phyloP scores from a whole-genome alignment of 1,140 invertebrate species.

The Spodoptera frugiperda region DNA sequence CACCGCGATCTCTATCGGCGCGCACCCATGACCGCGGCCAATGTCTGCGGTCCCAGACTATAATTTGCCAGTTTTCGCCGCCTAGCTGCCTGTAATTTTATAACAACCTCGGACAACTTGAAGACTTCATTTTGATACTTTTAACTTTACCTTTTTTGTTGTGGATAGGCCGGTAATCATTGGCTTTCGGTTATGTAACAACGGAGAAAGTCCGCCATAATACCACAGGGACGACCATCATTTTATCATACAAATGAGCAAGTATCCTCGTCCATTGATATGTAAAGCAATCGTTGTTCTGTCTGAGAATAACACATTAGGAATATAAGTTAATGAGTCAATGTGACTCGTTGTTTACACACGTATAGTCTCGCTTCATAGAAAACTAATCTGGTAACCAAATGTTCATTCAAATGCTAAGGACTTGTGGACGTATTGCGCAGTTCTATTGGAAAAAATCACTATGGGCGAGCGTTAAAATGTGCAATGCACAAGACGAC shows the following conservation, averaged over 20 bases:
- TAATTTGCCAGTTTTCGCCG: slow-evolving; percentile 79
- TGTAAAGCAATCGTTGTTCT: slow-evolving; percentile 56
- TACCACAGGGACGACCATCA: slow-evolving; percentile 25
- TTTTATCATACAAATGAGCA: slow-evolving; percentile 45
- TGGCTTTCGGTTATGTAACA: slow-evolving; percentile 55
- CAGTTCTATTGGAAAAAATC: slow-evolving; percentile 75
- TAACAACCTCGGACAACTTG: slow-evolving; percentile 63
- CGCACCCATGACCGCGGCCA: slow-evolving; percentile 55
- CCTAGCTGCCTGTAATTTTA: slow-evolving; percentile 76
- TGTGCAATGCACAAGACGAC: slow-evolving; percentile 81
- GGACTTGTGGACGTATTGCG: slow-evolving; percentile 70
- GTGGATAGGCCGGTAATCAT: slow-evolving; percentile 51
- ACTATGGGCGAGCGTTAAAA: slow-evolving; percentile 72
- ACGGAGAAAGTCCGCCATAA: slow-evolving; percentile 43
- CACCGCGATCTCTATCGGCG: slow-evolving; percentile 65
- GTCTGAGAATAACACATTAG: slow-evolving; percentile 48
- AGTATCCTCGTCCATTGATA: slow-evolving; percentile 52
- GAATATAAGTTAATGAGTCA: slow-evolving; percentile 67
- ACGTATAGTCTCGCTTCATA: slow-evolving; percentile 69
- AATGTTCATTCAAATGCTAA: slow-evolving; percentile 85
- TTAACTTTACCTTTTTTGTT: slow-evolving; percentile 56
- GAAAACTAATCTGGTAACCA: slow-evolving; percentile 85
- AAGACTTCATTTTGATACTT: slow-evolving; percentile 70
- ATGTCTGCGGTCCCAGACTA: slow-evolving; percentile 66
- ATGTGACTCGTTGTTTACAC: slow-evolving; percentile 70